Percentiles rank a stretch among this genome's conserved stretches.
phyloP scores from a whole-genome alignment of 2,797 vertebrate species.

The Parambassis ranga region DNA sequence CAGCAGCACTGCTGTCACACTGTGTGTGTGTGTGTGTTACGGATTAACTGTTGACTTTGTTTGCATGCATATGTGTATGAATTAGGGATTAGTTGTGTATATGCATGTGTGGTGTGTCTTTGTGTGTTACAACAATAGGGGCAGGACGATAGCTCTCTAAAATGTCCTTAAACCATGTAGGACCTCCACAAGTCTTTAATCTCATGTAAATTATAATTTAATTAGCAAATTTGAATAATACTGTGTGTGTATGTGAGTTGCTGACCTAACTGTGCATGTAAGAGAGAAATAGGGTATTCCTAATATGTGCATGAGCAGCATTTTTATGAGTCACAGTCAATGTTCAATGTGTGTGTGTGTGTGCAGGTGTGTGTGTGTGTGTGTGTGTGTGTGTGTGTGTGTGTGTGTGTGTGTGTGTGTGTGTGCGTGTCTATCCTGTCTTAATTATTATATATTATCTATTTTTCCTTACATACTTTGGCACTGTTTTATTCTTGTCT shows the following conservation, averaged over 20 bases:
- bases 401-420: too few relatives aligned
- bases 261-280: slow-evolving; percentile 38
- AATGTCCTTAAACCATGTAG: slow-evolving; percentile 60
- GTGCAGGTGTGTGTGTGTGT: slow-evolving; percentile 7
- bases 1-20: slow-evolving; percentile 15
- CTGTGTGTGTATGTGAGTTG: slow-evolving; percentile 11
- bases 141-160: slow-evolving; percentile 40
- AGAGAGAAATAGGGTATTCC: slow-evolving; percentile 36
- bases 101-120: background rate
- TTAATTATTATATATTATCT: too few relatives aligned
- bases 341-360: slow-evolving; percentile 5
- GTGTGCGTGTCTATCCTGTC: too few relatives aligned
- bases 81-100: too few relatives aligned
- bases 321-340: slow-evolving; percentile 36
- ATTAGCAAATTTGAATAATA: slow-evolving; percentile 59
- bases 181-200: slow-evolving; percentile 67
- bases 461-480: too few relatives aligned
- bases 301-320: slow-evolving; percentile 39
- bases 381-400: slow-evolving; percentile 4
- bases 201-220: slow-evolving; percentile 72
- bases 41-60: slow-evolving; percentile 49
- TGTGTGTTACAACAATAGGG: slow-evolving; percentile 39
- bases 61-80: slow-evolving; percentile 16
- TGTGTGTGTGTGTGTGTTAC: slow-evolving; percentile 1
- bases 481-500: too few relatives aligned